phyloP scores from a whole-genome alignment of 2,797 vertebrate species.

The Sebastes iracundus region DNA sequence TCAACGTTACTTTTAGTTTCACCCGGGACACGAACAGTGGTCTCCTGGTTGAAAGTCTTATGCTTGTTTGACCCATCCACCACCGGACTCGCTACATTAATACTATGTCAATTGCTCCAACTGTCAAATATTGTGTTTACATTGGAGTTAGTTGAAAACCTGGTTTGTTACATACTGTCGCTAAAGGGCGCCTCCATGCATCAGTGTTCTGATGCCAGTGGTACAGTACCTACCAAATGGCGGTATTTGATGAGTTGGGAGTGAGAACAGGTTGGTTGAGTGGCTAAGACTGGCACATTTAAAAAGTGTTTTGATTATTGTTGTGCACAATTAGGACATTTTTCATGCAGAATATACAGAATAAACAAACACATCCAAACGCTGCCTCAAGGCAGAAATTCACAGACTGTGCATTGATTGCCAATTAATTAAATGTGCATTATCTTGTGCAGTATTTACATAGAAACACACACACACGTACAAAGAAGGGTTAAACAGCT shows the following conservation, averaged over 20 bases:
- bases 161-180: no score
- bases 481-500: conserved; percentile 55
- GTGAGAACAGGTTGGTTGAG: not conserved
- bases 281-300: not conserved
- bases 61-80: no score
- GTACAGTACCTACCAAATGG: no score
- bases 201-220: no score
- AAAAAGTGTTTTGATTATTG: not conserved
- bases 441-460: conserved; percentile 59
- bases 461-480: conserved; percentile 16
- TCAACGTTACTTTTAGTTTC: no score
- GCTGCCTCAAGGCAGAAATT: not conserved
- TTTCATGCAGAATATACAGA: not conserved
- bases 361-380: not conserved
- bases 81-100: no score
- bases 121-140: no score
- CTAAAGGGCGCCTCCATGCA: no score
- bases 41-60: no score
- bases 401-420: conserved; percentile 36
- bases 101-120: accelerated
- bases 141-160: no score
- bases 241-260: no score
- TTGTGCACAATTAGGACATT: not conserved
- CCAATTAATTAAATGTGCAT: conserved; percentile 63
- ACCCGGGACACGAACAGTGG: accelerated